Evolutionary conservation across 2,797 vertebrate species (phyloP).

Genomic region (Pipistrellus pygmaeus): DNA sequence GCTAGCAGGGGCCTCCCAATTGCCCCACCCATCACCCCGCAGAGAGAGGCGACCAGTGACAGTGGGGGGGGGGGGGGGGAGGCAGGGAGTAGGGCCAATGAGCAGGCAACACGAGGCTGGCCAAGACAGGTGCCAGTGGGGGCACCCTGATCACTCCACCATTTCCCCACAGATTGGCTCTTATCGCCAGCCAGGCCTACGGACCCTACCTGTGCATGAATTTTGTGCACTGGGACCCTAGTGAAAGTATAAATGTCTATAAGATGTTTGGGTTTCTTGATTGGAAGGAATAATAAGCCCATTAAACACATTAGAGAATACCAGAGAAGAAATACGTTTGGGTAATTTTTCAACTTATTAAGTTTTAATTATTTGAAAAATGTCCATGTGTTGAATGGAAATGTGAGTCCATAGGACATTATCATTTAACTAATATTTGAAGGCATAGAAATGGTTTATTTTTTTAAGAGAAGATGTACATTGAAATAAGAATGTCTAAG

Average conservation of each 20-base stretch:
- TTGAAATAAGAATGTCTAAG: background rate
- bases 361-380: background rate
- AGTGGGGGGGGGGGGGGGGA: accelerated
- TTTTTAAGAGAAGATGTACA: background rate
- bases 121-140: no score
- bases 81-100: no score
- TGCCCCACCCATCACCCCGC: no score
- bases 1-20: no score
- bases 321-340: background rate
- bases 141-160: no score
- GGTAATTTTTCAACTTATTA: slow-evolving; percentile 18
- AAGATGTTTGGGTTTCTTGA: background rate
- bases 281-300: background rate
- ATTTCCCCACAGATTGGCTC: no score
- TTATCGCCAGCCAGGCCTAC: no score
- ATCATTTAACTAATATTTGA: slow-evolving; percentile 19
- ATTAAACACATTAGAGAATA: slow-evolving; percentile 15
- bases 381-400: background rate
- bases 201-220: no score
- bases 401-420: background rate
- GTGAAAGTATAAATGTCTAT: background rate
- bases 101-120: no score
- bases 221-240: no score
- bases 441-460: background rate
- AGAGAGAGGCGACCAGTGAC: no score